A percentile compares a stretch with the other conserved stretches of the same genome.
These are phyloP conservation scores for Amblyopsis hoosieri DNA, from an alignment of 2,797 vertebrate genomes.

Conservation along the genomic window DNA sequence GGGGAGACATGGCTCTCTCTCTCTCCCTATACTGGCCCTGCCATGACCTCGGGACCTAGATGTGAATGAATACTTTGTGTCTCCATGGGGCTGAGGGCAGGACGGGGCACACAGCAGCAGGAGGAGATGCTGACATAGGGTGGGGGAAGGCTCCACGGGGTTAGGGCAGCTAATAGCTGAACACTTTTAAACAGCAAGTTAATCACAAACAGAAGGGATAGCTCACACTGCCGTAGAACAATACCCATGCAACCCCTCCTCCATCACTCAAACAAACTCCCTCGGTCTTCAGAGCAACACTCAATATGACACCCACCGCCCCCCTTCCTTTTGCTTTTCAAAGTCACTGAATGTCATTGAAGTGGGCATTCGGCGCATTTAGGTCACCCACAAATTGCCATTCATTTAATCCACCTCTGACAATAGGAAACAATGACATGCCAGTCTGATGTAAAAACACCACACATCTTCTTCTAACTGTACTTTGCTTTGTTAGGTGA, in stretches of 20 bases:
- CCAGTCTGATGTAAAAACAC: slow-evolving; percentile 35
- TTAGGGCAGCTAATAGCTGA: slow-evolving; percentile 74
- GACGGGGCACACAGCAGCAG: slow-evolving; percentile 32
- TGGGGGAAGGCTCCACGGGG: slow-evolving; percentile 54
- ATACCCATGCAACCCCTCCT: slow-evolving; percentile 39
- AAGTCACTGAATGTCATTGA: slow-evolving; percentile 58
- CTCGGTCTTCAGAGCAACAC: slow-evolving; percentile 55
- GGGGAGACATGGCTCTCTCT: slow-evolving; percentile 67
- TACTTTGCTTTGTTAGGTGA: slow-evolving; percentile 14
- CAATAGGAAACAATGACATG: slow-evolving; percentile 6
- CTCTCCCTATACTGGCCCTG: slow-evolving; percentile 75
- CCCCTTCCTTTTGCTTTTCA: slow-evolving; percentile 57
- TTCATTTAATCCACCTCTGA: slow-evolving; percentile 13
- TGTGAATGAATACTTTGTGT: slow-evolving; percentile 87
- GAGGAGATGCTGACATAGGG: slow-evolving; percentile 40
- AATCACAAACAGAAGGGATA: slow-evolving; percentile 82
- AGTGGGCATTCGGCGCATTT: slow-evolving; percentile 42
- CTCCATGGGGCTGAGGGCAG: slow-evolving; percentile 74
- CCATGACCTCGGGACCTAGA: slow-evolving; percentile 84
- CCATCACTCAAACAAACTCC: slow-evolving; percentile 38
- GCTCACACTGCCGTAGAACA: slow-evolving; percentile 75
- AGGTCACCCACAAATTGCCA: slow-evolving; percentile 43
- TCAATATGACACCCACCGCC: slow-evolving; percentile 67
- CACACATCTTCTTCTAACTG: slow-evolving; percentile 10
- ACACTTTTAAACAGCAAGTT: slow-evolving; percentile 80